Conservation (phyloP, 2,888 invertebrate genomes). For the Drosophila planitibia region DNA sequence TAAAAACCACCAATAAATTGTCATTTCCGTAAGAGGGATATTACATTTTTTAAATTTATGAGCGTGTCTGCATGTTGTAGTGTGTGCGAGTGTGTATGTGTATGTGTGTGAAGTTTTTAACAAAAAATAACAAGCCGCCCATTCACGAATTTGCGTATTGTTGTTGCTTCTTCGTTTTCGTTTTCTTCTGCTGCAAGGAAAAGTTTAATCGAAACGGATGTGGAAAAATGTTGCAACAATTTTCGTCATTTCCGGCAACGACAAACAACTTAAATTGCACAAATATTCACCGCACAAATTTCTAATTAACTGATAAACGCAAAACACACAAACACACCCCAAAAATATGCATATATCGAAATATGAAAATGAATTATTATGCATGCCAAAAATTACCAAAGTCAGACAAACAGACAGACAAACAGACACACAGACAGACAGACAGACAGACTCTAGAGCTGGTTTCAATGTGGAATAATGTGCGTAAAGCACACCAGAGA, state of each 20-base stretch:
- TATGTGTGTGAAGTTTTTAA: constrained; percentile 42
- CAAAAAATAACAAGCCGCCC: constrained; percentile 53
- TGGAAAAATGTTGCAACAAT: constrained; percentile 49
- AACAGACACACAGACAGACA: constrained; percentile 11
- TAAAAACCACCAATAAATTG: constrained; percentile 81
- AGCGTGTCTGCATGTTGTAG: constrained; percentile 46
- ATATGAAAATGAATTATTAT: constrained; percentile 61
- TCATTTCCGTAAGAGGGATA: constrained; percentile 82
- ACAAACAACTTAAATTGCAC: constrained; percentile 50
- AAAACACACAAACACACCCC: constrained; percentile 5
- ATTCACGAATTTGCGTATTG: constrained; percentile 43
- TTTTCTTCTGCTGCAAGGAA: constrained; percentile 25
- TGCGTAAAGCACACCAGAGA: constrained; percentile 20
- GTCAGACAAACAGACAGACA: constrained; percentile 16
- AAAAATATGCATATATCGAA: constrained; percentile 15
- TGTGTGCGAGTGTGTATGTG: constrained; percentile 4
- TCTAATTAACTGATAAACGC: constrained; percentile 76
- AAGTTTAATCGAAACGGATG: constrained; percentile 77
- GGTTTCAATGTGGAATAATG: constrained; percentile 39
- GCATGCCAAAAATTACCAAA: constrained; percentile 40
- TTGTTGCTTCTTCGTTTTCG: constrained; percentile 12
- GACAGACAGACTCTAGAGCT: constrained; percentile 21
- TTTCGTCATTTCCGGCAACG: constrained; percentile 60
- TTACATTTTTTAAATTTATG: constrained; percentile 81
- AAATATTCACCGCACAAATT: constrained; percentile 43